Percentiles rank a stretch among this genome's conserved stretches.
Conservation (phyloP, 2,888 invertebrate species). For the Steinernema hermaphroditum region DNA sequence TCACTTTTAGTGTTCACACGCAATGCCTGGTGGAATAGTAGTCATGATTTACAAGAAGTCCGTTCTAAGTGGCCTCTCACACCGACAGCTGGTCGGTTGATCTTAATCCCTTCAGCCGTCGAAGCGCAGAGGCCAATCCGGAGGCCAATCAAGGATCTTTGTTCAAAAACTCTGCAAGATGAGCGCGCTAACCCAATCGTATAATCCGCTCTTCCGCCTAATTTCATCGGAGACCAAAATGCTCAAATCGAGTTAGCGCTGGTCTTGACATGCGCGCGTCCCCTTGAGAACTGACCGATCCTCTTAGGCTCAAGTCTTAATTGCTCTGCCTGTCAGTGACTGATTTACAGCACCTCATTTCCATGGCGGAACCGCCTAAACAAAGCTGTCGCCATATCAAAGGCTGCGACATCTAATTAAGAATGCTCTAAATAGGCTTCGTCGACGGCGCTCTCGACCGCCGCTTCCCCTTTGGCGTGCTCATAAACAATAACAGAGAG, state of each 20-base stretch:
- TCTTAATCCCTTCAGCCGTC: too few species aligned
- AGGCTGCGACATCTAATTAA: slow-evolving; percentile 21
- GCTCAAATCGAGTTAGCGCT: slow-evolving; percentile 1
- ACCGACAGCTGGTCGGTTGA: too few species aligned
- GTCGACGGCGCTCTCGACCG: not conserved
- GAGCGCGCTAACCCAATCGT: not conserved
- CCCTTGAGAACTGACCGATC: too few species aligned
- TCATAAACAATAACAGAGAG: slow-evolving; percentile 23
- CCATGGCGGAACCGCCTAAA: not conserved
- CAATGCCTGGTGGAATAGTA: too few species aligned
- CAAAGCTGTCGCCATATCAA: slow-evolving; percentile 3
- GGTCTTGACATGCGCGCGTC: too few species aligned
- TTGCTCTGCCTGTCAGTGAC: not conserved
- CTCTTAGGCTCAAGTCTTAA: too few species aligned
- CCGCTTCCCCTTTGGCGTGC: slow-evolving; percentile 15
- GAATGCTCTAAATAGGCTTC: slow-evolving; percentile 13
- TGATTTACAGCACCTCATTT: not conserved
- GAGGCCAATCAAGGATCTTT: not conserved
- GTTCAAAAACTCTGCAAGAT: slow-evolving; percentile 9
- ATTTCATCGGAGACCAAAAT: not conserved
- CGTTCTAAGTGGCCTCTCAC: too few species aligned
- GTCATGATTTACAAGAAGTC: too few species aligned
- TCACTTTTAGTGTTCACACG: too few species aligned
- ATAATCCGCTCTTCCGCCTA: not conserved
- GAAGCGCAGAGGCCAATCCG: too few species aligned